Percentiles rank a stretch among this genome's conserved stretches.
These are phyloP conservation scores for Cyrtodaria siliqua DNA, from an alignment of 2,888 invertebrate species.

Conservation along the genomic window DNA sequence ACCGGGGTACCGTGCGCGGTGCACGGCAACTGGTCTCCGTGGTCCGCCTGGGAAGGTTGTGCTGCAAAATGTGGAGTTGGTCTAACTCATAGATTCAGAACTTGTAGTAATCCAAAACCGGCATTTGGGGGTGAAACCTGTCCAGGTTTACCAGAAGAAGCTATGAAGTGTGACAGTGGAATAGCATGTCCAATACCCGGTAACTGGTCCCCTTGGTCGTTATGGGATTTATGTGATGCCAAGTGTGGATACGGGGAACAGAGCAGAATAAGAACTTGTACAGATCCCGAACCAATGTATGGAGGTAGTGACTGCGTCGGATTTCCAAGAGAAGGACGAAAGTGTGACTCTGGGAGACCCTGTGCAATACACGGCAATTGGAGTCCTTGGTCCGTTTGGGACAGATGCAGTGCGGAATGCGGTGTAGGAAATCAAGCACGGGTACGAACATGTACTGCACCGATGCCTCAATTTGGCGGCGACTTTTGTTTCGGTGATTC, in stretches of 20 bases:
- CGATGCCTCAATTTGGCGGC: constrained; percentile 52
- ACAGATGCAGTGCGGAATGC: constrained; percentile 42
- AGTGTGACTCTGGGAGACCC: constrained; percentile 39
- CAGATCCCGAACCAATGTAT: constrained; percentile 46
- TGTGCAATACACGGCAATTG: constrained; percentile 59
- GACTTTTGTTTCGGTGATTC: constrained; percentile 39
- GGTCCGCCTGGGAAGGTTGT: constrained; percentile 40
- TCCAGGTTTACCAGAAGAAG: constrained; percentile 35
- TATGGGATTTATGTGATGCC: constrained; percentile 42
- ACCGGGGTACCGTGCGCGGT: constrained; percentile 27
- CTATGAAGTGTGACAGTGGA: constrained; percentile 25
- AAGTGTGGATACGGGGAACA: constrained; percentile 48
- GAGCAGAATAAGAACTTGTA: constrained; percentile 38
- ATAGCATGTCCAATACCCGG: constrained; percentile 44
- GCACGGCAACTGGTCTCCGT: constrained; percentile 49
- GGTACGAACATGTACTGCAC: constrained; percentile 51
- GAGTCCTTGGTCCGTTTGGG: constrained; percentile 49
- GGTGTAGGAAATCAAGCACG: constrained; percentile 36
- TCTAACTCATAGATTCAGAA: constrained; percentile 19
- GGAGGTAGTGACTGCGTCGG: constrained; percentile 53
- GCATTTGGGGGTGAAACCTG: constrained; percentile 45
- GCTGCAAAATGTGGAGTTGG: constrained; percentile 42
- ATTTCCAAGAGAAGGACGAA: constrained; percentile 24
- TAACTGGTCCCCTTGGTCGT: constrained; percentile 47
- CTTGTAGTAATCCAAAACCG: constrained; percentile 49